Percentiles rank a stretch among this genome's conserved stretches.
Evolutionary conservation across 2,888 invertebrate species (phyloP).

Genomic region (Nipponacmea schrenckii): DNA sequence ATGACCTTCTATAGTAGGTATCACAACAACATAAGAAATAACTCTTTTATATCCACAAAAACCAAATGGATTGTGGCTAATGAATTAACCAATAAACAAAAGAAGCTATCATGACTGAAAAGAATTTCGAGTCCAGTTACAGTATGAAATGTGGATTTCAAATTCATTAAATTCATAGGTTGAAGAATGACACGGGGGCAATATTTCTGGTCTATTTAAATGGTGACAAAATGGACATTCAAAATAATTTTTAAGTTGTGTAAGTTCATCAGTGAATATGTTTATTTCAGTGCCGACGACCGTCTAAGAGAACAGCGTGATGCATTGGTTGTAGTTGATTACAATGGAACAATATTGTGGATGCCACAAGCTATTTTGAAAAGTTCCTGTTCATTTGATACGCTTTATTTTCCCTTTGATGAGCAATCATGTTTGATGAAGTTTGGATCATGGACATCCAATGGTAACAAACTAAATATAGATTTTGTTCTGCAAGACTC

Average conservation of each 20-base stretch:
- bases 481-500: conserved; percentile 42
- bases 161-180: too few relatives aligned
- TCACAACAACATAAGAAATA: background rate
- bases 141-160: conserved; percentile 10
- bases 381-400: conserved; percentile 64
- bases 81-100: background rate
- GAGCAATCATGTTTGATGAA: conserved; percentile 61
- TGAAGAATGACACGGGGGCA: too few relatives aligned
- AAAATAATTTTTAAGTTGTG: background rate
- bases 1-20: background rate
- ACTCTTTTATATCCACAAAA: too few relatives aligned
- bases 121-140: too few relatives aligned
- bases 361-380: conserved; percentile 62
- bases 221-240: too few relatives aligned
- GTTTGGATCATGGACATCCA: conserved; percentile 66
- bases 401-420: conserved; percentile 65
- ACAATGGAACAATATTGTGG: conserved; percentile 54
- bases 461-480: conserved; percentile 57
- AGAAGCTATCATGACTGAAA: background rate
- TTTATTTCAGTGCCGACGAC: conserved; percentile 60
- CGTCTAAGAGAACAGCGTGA: conserved; percentile 64
- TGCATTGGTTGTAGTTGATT: conserved; percentile 60
- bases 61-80: too few relatives aligned
- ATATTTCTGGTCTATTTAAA: background rate
- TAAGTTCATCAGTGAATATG: too few relatives aligned